These are phyloP conservation scores for Atherix ibis DNA, from an alignment of 2,888 invertebrate species.

Conservation along the genomic window DNA sequence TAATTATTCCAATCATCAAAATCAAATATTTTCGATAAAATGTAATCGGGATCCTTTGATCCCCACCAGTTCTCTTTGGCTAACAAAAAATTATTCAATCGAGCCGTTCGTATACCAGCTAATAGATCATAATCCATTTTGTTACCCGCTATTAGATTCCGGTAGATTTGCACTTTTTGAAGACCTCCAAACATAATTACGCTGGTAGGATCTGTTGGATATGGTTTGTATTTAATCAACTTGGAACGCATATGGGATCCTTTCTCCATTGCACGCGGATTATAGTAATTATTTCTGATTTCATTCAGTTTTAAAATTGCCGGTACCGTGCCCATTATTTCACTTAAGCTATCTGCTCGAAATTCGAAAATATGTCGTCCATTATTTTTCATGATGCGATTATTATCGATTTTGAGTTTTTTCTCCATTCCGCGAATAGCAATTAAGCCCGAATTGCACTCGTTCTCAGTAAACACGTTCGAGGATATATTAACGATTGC, in stretches of 20 bases:
- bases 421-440: slow-evolving; percentile 93
- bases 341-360: slow-evolving; percentile 79
- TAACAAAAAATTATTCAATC: slow-evolving; percentile 71
- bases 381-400: slow-evolving; percentile 61
- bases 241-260: slow-evolving; percentile 22
- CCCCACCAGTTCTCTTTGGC: slow-evolving; percentile 98
- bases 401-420: slow-evolving; percentile 66
- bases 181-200: slow-evolving; percentile 87
- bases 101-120: slow-evolving; percentile 80
- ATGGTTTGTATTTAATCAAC: slow-evolving; percentile 13
- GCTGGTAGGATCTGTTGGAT: slow-evolving; percentile 49
- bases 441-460: slow-evolving; percentile 64
- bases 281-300: slow-evolving; percentile 51
- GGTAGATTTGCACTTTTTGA: slow-evolving; percentile 79
- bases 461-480: slow-evolving; percentile 72
- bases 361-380: slow-evolving; percentile 78
- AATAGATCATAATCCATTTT: slow-evolving; percentile 75
- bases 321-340: slow-evolving; percentile 70
- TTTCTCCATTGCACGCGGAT: slow-evolving; percentile 19
- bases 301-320: slow-evolving; percentile 67
- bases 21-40: slow-evolving; percentile 79
- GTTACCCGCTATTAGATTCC: slow-evolving; percentile 78
- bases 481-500: slow-evolving; percentile 73
- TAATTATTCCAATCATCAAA: slow-evolving; percentile 99
- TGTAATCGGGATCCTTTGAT: slow-evolving; percentile 50